Evolutionary conservation across 2,113 vertebrate species (phyloP), one percentile per base, ranked within the genome.

Genomic region (Salvelinus namaycush): DNA sequence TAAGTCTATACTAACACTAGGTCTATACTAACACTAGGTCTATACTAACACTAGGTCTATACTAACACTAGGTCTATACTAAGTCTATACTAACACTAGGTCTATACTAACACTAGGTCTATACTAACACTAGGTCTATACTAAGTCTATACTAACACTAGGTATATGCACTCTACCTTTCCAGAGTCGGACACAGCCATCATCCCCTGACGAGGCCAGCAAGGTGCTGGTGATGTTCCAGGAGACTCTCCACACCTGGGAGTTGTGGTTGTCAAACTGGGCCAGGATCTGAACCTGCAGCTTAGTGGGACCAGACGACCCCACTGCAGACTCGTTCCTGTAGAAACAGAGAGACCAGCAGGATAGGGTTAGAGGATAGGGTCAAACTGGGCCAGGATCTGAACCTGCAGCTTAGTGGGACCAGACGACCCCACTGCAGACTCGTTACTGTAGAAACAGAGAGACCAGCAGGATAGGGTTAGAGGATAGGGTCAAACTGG

Each of bases 191-290:
- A 99, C 98, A 39, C 97, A 99, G 80, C 98, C 98, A 68, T 99
- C 98, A 4, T 99, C 98, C 22, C 97, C 97, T 0, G 97, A 99
- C n/a, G 97, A 99, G 24, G 98, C 97, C 81, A 98, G 89, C 59
- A 99, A 93, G 5, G 97, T 99, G 89, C 98, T 97, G 74, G 97
- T 99, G 88, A 99, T 98, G 89, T 99, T 99, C 98, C 97, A 99
- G 90, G 97, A 98, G 60, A 99, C 97, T 51, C 97, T 92, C 97
- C 97, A 99, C 74, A 99, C 97, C 85, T 99, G 98, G 7, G 97
- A 99, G 89, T 98, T 98, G 84, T 99, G 97, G 88, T 96, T 96
- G 91, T 99, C 97, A 89, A 99, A 99, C 89, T 98, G 97, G 66
- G 97, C 97, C 88, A 97, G 94, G 44, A 97, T 93, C 82, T 97